Conservation (phyloP, 1,140 invertebrate genomes). For the Cylas formicarius region DNA sequence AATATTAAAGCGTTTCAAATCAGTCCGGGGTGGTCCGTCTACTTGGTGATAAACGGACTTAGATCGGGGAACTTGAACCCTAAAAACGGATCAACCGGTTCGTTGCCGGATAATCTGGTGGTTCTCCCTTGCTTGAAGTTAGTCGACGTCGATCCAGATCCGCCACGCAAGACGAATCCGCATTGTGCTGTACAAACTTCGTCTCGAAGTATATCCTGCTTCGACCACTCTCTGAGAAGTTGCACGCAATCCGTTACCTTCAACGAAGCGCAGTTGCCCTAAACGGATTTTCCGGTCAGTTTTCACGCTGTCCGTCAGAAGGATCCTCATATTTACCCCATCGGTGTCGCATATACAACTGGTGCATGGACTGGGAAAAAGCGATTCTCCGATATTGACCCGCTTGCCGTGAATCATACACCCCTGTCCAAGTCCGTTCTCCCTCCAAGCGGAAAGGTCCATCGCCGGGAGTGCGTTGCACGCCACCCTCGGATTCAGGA, state of each 20-base stretch:
- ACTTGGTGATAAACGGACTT: constrained; percentile 51
- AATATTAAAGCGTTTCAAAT: no score
- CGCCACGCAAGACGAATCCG: constrained; percentile 51
- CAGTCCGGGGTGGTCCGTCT: no score
- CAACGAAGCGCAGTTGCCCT: constrained; percentile 84
- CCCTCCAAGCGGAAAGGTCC: constrained; percentile 74
- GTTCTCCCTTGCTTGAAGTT: constrained; percentile 37
- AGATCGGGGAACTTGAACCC: constrained; percentile 55
- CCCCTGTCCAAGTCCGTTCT: constrained; percentile 59
- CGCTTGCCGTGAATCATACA: constrained; percentile 72
- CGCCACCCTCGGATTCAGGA: constrained; percentile 76
- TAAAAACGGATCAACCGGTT: constrained; percentile 28
- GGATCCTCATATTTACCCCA: constrained; percentile 63
- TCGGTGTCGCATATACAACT: constrained; percentile 78
- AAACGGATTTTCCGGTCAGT: constrained; percentile 12
- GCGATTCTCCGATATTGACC: constrained; percentile 69
- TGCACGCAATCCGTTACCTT: constrained; percentile 81
- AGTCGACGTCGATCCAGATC: constrained; percentile 31
- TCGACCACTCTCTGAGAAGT: constrained; percentile 70
- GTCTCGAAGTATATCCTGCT: constrained; percentile 73
- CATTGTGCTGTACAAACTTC: constrained; percentile 88
- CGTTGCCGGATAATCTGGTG: constrained; percentile 40
- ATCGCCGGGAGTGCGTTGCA: constrained; percentile 71
- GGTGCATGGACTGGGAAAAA: constrained; percentile 78
- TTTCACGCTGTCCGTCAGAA: no score